phyloP scores from a whole-genome alignment of 2,797 vertebrate genomes.

The Buceros bicornis region DNA sequence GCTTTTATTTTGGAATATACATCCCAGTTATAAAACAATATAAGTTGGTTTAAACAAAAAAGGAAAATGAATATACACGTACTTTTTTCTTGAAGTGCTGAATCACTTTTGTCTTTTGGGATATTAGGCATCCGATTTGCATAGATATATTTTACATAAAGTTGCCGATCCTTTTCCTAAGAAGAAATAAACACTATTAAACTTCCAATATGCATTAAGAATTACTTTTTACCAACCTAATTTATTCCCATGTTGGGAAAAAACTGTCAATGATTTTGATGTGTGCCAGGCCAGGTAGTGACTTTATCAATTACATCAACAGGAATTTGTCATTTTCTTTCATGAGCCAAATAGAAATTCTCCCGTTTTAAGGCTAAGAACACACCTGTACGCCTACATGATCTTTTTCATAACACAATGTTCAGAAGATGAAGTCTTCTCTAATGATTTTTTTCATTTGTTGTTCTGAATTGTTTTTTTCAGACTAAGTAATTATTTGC shows the following conservation, averaged over 20 bases:
- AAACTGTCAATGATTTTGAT: background rate
- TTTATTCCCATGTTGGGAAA: background rate
- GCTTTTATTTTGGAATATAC: background rate
- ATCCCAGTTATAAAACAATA: background rate
- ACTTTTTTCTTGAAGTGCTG: conserved; percentile 23
- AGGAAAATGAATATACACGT: background rate
- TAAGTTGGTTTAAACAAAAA: background rate
- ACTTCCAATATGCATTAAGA: background rate
- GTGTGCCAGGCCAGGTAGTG: background rate
- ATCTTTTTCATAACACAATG: background rate
- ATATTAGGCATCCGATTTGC: conserved; percentile 76
- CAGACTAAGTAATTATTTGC: background rate
- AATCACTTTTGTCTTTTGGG: conserved; percentile 53
- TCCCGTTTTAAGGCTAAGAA: background rate
- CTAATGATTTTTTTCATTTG: background rate
- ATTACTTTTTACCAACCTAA: background rate
- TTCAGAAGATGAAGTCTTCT: background rate
- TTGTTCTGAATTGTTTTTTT: background rate
- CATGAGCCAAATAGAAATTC: background rate
- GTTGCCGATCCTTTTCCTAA: conserved; percentile 82
- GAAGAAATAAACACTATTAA: conserved; percentile 17
- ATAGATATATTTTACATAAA: conserved; percentile 84
- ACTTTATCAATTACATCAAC: background rate
- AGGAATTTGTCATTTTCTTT: background rate
- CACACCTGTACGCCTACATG: background rate